phyloP scores from a whole-genome alignment of 2,113 vertebrate species.

The Clinocottus analis region DNA sequence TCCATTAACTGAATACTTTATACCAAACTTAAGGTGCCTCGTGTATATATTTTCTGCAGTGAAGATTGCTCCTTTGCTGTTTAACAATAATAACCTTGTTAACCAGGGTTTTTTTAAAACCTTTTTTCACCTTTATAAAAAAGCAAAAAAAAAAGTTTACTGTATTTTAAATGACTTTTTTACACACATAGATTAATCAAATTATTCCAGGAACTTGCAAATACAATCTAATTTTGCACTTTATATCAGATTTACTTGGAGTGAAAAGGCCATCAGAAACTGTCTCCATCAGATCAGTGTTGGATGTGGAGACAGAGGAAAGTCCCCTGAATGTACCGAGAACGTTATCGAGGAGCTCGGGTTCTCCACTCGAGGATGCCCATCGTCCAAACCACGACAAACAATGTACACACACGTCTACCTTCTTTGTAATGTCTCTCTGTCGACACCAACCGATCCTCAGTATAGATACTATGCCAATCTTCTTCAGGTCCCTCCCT shows the following conservation, averaged over 20 bases:
- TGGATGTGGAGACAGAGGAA: conserved; percentile 39
- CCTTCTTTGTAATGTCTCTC: conserved; percentile 32
- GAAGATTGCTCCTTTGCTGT: conserved; percentile 73
- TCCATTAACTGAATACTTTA: conserved; percentile 77
- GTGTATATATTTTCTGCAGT: conserved; percentile 83
- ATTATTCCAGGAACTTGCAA: conserved; percentile 85
- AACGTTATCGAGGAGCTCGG: conserved; percentile 62
- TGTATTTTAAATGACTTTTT: conserved; percentile 84
- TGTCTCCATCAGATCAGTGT: conserved; percentile 57
- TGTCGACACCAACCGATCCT: conserved; percentile 59
- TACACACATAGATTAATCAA: conserved; percentile 75
- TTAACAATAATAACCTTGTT: conserved; percentile 79
- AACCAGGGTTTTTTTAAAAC: conserved; percentile 77
- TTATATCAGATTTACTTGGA: conserved; percentile 78
- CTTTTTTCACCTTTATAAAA: conserved; percentile 78
- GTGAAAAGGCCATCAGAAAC: conserved; percentile 74
- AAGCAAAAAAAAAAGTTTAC: conserved; percentile 65
- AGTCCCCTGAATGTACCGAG: conserved; percentile 78
- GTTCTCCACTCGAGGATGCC: conserved; percentile 61
- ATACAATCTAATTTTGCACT: conserved; percentile 88
- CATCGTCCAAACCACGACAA: conserved; percentile 23
- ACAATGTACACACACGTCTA: conserved; percentile 29
- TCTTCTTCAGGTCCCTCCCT: conserved; percentile 74
- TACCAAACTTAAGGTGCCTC: conserved; percentile 86
- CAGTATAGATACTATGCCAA: conserved; percentile 74